These are phyloP conservation scores for Sepioteuthis lessoniana DNA, from an alignment of 2,888 invertebrate genomes.

Conservation along the genomic window DNA sequence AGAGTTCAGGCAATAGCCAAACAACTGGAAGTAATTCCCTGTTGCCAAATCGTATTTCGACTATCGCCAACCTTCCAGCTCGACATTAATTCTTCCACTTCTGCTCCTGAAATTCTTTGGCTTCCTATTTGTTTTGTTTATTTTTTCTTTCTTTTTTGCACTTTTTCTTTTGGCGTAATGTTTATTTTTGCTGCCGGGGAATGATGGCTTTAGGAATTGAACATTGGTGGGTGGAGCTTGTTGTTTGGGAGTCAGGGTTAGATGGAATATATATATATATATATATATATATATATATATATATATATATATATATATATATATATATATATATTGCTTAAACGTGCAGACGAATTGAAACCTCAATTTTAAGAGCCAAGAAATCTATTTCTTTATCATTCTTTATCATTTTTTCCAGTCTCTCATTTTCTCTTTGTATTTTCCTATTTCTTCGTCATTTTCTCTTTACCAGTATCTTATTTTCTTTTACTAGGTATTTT, in stretches of 20 bases:
- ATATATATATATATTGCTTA: too few species aligned
- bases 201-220: not conserved
- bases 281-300: too few species aligned
- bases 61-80: not conserved
- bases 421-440: too few species aligned
- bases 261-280: not conserved
- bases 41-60: conserved; percentile 5
- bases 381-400: not conserved
- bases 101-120: not conserved
- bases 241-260: not conserved
- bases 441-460: too few species aligned
- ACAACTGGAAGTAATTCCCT: conserved; percentile 23
- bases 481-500: too few species aligned
- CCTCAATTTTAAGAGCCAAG: not conserved
- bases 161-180: not conserved
- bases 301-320: not conserved
- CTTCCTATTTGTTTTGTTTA: not conserved
- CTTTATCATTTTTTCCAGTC: not conserved
- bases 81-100: conserved; percentile 33
- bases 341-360: conserved; percentile 33
- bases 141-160: not conserved
- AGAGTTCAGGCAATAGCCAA: not conserved
- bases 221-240: not conserved
- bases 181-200: not conserved
- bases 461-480: too few species aligned